These are phyloP conservation scores for Holothuria leucospilota DNA, from an alignment of 53 echinoderm and acorn worm genomes.

Conservation along the genomic window DNA sequence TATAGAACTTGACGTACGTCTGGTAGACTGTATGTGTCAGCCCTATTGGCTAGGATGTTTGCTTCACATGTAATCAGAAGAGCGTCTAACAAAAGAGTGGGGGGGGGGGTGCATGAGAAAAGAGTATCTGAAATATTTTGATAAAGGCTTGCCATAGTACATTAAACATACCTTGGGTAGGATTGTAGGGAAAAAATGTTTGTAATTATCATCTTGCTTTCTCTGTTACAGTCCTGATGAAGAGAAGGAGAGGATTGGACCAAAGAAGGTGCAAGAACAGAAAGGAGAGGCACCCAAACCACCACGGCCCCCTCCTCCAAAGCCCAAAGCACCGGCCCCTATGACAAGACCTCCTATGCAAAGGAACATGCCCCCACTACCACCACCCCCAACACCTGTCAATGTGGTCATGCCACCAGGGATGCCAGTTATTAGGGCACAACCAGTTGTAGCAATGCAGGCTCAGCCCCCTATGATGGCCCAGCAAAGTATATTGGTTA, in stretches of 20 bases:
- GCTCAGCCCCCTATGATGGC: slow-evolving; percentile 40
- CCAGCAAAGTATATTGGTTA: slow-evolving; percentile 5
- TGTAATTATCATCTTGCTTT: no score
- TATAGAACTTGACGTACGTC: no score
- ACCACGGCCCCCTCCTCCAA: slow-evolving; percentile 58
- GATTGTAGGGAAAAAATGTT: no score
- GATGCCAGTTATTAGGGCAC: slow-evolving; percentile 55
- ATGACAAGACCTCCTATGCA: slow-evolving; percentile 35
- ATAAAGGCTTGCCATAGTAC: no score
- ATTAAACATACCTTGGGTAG: no score
- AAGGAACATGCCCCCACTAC: slow-evolving; percentile 35
- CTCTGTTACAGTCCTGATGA: slow-evolving; percentile 77
- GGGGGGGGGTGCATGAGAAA: no score
- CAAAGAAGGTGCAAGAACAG: slow-evolving; percentile 59
- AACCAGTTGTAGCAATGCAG: slow-evolving; percentile 26
- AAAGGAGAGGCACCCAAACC: slow-evolving; percentile 52
- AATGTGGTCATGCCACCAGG: slow-evolving; percentile 45
- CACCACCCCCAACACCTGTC: slow-evolving; percentile 58
- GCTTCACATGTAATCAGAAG: no score
- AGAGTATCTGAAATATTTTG: no score
- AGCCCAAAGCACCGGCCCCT: slow-evolving; percentile 57
- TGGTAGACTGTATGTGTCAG: no score
- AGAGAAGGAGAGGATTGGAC: slow-evolving; percentile 92
- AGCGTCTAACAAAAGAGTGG: no score
- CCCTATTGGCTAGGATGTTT: no score